These are phyloP conservation scores for Nematolebias whitei DNA, from an alignment of 2,113 vertebrate species.

Conservation along the genomic window DNA sequence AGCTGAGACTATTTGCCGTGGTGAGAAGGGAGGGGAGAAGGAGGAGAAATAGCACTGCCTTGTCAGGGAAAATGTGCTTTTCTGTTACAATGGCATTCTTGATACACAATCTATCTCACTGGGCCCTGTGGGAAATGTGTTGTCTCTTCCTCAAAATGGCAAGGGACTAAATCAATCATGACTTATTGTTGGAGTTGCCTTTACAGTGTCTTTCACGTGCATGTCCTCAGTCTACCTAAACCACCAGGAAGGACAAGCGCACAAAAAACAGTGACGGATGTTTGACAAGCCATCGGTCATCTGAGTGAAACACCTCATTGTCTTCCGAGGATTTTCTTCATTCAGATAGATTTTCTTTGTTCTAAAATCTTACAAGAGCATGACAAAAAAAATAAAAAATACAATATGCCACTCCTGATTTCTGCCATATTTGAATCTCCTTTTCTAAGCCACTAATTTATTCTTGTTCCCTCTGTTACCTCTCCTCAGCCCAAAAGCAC, in stretches of 20 bases:
- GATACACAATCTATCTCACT: slow-evolving; percentile 68
- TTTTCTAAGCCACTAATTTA: slow-evolving; percentile 39
- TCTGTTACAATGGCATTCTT: slow-evolving; percentile 66
- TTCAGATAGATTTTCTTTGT: slow-evolving; percentile 55
- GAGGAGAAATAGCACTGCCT: slow-evolving; percentile 59
- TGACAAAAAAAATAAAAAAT: slow-evolving; percentile 44
- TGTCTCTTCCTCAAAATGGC: slow-evolving; percentile 61
- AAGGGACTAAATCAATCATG: slow-evolving; percentile 76
- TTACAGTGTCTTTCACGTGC: slow-evolving; percentile 65
- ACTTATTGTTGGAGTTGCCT: slow-evolving; percentile 71
- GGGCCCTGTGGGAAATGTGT: slow-evolving; percentile 59
- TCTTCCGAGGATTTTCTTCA: slow-evolving; percentile 44
- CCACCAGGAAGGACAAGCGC: slow-evolving; percentile 54
- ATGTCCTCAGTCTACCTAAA: slow-evolving; percentile 58
- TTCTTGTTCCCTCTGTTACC: slow-evolving; percentile 33
- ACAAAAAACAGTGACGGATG: slow-evolving; percentile 46
- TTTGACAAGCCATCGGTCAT: slow-evolving; percentile 58
- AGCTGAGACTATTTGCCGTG: slow-evolving; percentile 59
- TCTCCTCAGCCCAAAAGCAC: slow-evolving; percentile 22
- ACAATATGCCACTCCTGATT: slow-evolving; percentile 41
- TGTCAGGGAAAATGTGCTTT: slow-evolving; percentile 74
- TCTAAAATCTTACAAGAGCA: slow-evolving; percentile 37
- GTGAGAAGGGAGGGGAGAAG: slow-evolving; percentile 47
- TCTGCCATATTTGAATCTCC: slow-evolving; percentile 23
- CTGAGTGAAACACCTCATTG: slow-evolving; percentile 42